Evolutionary conservation across 2,888 invertebrate species (phyloP).

Genomic region (Lasioglossum villosulum): DNA sequence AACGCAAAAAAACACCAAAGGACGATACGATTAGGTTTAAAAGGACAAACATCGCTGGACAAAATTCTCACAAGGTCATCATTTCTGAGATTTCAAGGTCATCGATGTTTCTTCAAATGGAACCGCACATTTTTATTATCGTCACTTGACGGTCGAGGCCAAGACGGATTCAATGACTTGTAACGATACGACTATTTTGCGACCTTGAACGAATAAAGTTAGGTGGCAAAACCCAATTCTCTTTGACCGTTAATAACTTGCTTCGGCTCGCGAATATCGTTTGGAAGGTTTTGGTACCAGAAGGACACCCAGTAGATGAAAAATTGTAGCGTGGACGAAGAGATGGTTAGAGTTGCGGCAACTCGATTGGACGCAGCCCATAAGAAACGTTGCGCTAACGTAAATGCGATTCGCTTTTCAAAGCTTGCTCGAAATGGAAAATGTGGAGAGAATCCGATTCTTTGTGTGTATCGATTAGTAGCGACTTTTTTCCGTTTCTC

Average conservation of each 20-base stretch:
- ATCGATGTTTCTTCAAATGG: not conserved
- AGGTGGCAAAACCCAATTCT: not conserved
- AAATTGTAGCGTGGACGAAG: slow-evolving; percentile 19
- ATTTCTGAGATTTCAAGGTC: not conserved
- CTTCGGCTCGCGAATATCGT: not conserved
- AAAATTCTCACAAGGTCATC: not conserved
- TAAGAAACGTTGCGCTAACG: not conserved
- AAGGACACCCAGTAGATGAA: not conserved
- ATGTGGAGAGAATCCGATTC: not conserved
- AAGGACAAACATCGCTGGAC: not conserved
- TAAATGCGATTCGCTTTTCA: slow-evolving; percentile 1
- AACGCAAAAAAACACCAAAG: not conserved
- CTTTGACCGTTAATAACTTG: not conserved
- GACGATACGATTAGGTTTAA: not conserved
- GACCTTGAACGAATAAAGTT: not conserved
- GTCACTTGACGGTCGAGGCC: not conserved
- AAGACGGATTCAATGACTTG: not conserved
- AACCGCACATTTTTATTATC: not conserved
- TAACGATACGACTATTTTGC: not conserved
- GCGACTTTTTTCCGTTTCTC: not conserved
- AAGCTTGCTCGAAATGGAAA: not conserved
- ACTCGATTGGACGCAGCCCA: not conserved
- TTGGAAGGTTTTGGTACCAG: not conserved
- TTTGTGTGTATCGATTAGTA: not conserved
- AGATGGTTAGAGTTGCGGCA: not conserved